phyloP scores from a whole-genome alignment of 1,140 invertebrate species.

The Brachionus asplanchnoidis region DNA sequence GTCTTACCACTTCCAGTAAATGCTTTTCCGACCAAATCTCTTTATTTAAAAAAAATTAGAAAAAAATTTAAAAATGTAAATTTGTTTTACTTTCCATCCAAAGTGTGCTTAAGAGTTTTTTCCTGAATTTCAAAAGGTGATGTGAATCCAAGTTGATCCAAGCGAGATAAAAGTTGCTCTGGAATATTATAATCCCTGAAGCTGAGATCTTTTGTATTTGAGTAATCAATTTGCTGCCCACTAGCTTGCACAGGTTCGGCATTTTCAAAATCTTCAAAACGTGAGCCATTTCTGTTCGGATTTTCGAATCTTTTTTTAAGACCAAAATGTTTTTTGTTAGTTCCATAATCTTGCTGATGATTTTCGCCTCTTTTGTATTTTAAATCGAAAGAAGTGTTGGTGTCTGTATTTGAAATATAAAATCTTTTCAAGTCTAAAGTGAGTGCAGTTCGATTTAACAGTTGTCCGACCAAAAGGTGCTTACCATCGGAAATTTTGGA shows the following conservation, averaged over 20 bases:
- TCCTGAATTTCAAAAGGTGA: constrained; percentile 34
- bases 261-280: constrained; percentile 30
- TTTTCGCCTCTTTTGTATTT: not conserved
- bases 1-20: constrained; percentile 42
- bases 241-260: not conserved
- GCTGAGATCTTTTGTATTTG: not conserved
- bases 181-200: constrained; percentile 14
- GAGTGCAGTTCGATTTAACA: not conserved
- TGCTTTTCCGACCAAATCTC: constrained; percentile 30
- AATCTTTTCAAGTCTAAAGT: not conserved
- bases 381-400: not conserved
- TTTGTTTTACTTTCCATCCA: constrained; percentile 2
- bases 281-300: not conserved
- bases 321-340: not conserved
- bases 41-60: not conserved
- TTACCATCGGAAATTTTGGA: not conserved
- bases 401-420: not conserved
- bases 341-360: not conserved
- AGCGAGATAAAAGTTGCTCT: not conserved
- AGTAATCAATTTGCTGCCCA: not conserved
- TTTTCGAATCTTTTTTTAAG: not conserved
- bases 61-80: not conserved
- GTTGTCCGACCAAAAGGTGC: not conserved
- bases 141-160: not conserved
- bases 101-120: constrained; percentile 14